Evolutionary conservation across 2,113 vertebrate species (phyloP).

Genomic region (Notechis scutatus): DNA sequence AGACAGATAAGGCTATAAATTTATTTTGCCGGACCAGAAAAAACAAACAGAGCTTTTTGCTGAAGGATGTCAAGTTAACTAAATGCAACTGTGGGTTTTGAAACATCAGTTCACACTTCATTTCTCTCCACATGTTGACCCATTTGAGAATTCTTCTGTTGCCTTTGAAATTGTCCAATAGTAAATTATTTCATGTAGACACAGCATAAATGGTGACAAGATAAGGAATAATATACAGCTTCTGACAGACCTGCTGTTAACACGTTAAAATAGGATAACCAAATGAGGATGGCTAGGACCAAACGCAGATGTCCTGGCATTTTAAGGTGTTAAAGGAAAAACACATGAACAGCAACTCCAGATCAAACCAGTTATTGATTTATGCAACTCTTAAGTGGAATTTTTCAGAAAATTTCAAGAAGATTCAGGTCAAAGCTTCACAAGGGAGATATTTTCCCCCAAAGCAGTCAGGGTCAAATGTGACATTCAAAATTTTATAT

Average conservation of each 20-base stretch:
- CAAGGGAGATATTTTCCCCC: too few species aligned
- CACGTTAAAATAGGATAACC: background rate
- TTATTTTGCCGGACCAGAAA: conserved; percentile 40
- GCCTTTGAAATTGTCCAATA: conserved; percentile 50
- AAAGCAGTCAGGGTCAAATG: background rate
- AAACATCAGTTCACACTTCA: conserved; percentile 55
- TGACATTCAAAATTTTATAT: background rate
- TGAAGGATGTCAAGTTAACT: conserved; percentile 43
- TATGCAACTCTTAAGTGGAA: background rate
- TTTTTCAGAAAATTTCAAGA: background rate
- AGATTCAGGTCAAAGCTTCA: background rate
- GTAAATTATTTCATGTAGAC: background rate
- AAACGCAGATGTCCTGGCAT: background rate
- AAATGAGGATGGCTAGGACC: background rate
- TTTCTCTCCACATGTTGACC: conserved; percentile 44
- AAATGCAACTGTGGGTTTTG: conserved; percentile 33
- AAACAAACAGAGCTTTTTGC: conserved; percentile 60
- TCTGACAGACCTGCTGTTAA: background rate
- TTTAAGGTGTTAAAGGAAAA: background rate
- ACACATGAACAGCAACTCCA: background rate
- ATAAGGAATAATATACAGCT: background rate
- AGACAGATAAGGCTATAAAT: conserved; percentile 60
- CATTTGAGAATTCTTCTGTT: conserved; percentile 46
- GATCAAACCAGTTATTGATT: background rate
- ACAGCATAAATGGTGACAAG: background rate